Conservation (phyloP, 2,113 vertebrate genomes). For the Rallus limicola region DNA sequence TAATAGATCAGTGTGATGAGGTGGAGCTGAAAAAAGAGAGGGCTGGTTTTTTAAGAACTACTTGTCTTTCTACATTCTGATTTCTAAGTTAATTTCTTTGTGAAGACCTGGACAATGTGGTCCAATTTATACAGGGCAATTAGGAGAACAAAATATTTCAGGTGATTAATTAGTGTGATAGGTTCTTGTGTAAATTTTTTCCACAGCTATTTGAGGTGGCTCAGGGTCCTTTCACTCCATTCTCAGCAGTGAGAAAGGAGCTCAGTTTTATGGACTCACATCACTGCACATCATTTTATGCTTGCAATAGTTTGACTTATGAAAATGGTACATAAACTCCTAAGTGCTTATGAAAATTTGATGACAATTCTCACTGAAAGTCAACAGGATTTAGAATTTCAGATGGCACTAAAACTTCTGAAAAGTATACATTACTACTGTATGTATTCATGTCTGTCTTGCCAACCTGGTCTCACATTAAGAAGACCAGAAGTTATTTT, state of each 20-base stretch:
- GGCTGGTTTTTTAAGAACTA: neutral
- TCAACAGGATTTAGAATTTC: slow-evolving; percentile 19
- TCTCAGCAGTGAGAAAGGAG: neutral
- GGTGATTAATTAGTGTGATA: neutral
- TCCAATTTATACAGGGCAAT: neutral
- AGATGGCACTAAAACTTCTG: neutral
- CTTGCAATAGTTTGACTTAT: neutral
- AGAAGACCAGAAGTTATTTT: neutral
- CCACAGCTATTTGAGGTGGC: neutral
- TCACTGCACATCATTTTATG: neutral
- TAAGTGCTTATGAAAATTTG: neutral
- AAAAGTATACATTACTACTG: neutral
- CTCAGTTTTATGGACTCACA: neutral
- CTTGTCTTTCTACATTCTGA: neutral
- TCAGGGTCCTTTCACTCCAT: neutral
- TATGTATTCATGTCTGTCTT: neutral
- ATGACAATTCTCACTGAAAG: neutral
- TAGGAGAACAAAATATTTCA: neutral
- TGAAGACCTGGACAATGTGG: neutral
- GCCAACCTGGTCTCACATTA: neutral
- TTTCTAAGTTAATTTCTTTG: slow-evolving; percentile 1
- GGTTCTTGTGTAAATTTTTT: neutral
- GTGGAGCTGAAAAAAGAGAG: neutral
- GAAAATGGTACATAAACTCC: neutral
- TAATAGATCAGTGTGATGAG: neutral